A percentile compares a stretch with the other conserved stretches of the same genome.
phyloP scores from a whole-genome alignment of 2,113 vertebrate species.

The Bubo blakistoni region DNA sequence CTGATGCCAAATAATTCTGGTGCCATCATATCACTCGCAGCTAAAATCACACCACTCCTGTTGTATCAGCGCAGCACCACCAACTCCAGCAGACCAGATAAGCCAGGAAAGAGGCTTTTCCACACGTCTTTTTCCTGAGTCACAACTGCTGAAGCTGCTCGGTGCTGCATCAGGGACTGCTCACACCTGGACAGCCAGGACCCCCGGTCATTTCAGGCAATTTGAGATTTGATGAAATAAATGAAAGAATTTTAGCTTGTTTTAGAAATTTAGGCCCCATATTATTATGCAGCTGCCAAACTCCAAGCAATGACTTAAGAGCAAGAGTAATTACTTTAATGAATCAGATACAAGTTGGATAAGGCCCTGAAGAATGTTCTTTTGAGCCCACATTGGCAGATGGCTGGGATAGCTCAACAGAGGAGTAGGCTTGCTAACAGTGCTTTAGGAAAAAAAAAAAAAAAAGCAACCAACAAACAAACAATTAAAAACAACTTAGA shows the following conservation, averaged over 20 bases:
- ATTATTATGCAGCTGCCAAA: neutral
- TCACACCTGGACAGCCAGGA: neutral
- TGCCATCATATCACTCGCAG: neutral
- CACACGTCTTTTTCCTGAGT: neutral
- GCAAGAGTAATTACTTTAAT: slow-evolving; percentile 41
- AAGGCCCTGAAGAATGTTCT: slow-evolving; percentile 51
- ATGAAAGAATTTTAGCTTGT: neutral
- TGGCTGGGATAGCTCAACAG: slow-evolving; percentile 20
- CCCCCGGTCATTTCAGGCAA: neutral
- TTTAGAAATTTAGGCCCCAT: neutral
- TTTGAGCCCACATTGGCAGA: slow-evolving; percentile 58
- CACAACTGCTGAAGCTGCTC: neutral
- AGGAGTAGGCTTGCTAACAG: slow-evolving; percentile 35
- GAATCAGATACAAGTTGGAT: slow-evolving; percentile 54
- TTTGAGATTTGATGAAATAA: neutral
- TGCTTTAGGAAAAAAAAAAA: neutral
- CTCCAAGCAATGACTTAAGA: neutral
- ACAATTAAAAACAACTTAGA: slow-evolving; percentile 20
- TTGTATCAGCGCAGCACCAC: neutral
- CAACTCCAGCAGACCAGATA: neutral
- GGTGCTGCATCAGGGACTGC: neutral
- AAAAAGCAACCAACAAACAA: slow-evolving; percentile 25
- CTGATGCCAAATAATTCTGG: neutral
- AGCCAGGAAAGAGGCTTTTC: neutral
- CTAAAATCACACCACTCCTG: neutral